Percentiles rank a stretch among this genome's conserved stretches.
phyloP scores from a whole-genome alignment of 1,140 invertebrate species.

The Cydia fagiglandana region DNA sequence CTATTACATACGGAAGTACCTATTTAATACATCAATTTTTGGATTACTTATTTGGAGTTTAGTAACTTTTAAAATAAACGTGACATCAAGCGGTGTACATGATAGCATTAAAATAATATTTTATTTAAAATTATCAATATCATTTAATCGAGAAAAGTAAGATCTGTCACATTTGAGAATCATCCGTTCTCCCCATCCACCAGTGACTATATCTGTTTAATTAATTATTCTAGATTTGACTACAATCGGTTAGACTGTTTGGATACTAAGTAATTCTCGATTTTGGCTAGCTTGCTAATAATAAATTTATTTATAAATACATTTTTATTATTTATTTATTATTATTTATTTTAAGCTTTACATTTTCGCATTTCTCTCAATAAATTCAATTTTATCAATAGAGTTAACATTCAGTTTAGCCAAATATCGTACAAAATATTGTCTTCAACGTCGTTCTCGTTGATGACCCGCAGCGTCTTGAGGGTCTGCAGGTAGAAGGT shows the following conservation, averaged over 20 bases:
- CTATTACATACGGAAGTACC: background rate
- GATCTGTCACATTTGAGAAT: too few relatives aligned
- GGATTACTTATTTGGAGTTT: too few relatives aligned
- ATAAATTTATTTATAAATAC: conserved; percentile 18
- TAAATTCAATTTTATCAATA: conserved; percentile 38
- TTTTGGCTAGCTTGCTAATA: conserved; percentile 8
- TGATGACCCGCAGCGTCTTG: conserved; percentile 90
- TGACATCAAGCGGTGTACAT: background rate
- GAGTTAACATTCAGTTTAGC: conserved; percentile 71
- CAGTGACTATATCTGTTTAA: background rate
- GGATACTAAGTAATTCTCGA: background rate
- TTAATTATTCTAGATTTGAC: conserved; percentile 3
- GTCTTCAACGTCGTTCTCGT: conserved; percentile 85
- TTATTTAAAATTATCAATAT: background rate
- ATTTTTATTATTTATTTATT: too few relatives aligned
- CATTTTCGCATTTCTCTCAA: conserved; percentile 18
- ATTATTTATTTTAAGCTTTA: conserved; percentile 20
- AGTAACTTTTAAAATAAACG: background rate
- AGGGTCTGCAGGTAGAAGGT: conserved; percentile 97
- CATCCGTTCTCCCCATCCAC: too few relatives aligned
- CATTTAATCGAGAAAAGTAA: too few relatives aligned
- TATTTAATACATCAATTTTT: too few relatives aligned
- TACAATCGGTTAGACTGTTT: background rate
- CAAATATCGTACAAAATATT: conserved; percentile 90
- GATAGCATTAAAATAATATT: background rate